Percentiles rank a stretch among this genome's conserved stretches.
These are phyloP conservation scores for Cynoglossus semilaevis DNA, from an alignment of 2,113 vertebrate species.

Conservation along the genomic window DNA sequence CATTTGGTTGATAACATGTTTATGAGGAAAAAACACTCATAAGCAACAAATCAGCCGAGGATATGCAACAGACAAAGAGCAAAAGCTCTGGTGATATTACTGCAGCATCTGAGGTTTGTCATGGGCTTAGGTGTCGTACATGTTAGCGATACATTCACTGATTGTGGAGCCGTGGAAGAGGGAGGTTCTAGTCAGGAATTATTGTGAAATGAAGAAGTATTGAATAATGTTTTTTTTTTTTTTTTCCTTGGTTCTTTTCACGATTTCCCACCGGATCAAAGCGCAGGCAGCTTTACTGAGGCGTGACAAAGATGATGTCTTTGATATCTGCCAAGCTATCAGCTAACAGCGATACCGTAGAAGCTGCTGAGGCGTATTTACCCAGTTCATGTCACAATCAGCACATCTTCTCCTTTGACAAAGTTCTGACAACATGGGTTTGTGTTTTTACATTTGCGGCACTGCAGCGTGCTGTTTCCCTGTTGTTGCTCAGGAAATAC, in stretches of 20 bases:
- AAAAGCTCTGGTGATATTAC: slow-evolving; percentile 25
- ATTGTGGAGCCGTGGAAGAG: background rate
- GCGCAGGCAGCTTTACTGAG: slow-evolving; percentile 22
- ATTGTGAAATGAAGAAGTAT: slow-evolving; percentile 11
- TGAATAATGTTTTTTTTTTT: background rate
- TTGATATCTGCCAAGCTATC: slow-evolving; percentile 36
- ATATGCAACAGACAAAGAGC: slow-evolving; percentile 20
- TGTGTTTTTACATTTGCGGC: slow-evolving; percentile 1
- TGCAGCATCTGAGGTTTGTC: slow-evolving; percentile 24
- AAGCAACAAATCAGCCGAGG: slow-evolving; percentile 33
- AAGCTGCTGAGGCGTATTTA: slow-evolving; percentile 11
- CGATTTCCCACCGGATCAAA: slow-evolving; percentile 25
- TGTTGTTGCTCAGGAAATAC: slow-evolving; percentile 22
- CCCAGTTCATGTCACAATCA: slow-evolving; percentile 26
- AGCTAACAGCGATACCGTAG: slow-evolving; percentile 15
- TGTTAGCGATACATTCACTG: background rate
- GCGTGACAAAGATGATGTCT: slow-evolving; percentile 32
- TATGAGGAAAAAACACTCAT: slow-evolving; percentile 40
- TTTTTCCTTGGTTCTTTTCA: background rate
- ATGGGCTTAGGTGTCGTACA: background rate
- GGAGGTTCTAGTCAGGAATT: slow-evolving; percentile 24
- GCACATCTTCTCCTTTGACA: slow-evolving; percentile 34
- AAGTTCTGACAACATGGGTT: slow-evolving; percentile 25
- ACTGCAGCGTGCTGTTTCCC: slow-evolving; percentile 19
- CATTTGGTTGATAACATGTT: slow-evolving; percentile 44